Base-by-base conservation (phyloP, 2,888 invertebrate genomes). In the Scaptomyza caliginosa region DNA sequence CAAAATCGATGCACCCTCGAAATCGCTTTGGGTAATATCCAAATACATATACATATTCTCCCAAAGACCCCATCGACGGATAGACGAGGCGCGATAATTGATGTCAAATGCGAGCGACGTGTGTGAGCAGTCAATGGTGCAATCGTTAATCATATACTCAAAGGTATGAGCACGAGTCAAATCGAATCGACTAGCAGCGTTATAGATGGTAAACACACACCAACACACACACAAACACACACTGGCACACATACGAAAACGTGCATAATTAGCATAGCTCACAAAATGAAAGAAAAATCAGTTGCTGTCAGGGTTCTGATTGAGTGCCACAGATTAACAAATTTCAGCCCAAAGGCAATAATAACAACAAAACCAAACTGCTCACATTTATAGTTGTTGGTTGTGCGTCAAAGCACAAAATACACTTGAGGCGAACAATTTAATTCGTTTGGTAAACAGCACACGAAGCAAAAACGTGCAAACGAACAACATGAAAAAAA, bases 351-450 rank as follows among this genome's bases (percentile, higher is more conserved):
- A 26, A 13, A 67, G 82, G 78, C 71, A 78, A 59, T 45, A 57
- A 54, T 19, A 69, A 46, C n/a, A 42, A 54, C n/a, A 65, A 45
- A 60, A 24, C 49, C 36, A 42, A 48, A 48, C 19, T 13, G 38
- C 13, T 57, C 54, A 13, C 57, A 63, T 55, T 71, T 63, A 48
- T 3, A 8, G 8, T 40, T 45, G 58, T 55, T 56, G 60, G 40
- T 73, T 75, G 86, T 77, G 84, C 84, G 69, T 52, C 77, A 77
- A 75, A 86, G 84, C 84, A 71, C 85, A 78, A 86, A 79, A 75
- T 75, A 86, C 83, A 79, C 83, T 84, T 75, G 77, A 84, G 86
- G 88, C 86, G 77, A 87, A 84, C 83, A 87, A 83, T 84, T 87
- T 87, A 87, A 84, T 84, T 77, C 86, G 86, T 83, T 86, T 83